Evolutionary conservation across 2,888 invertebrate genomes (phyloP), one percentile per base, ranked within the genome.

Genomic region (Lasioglossum leucozonium): DNA sequence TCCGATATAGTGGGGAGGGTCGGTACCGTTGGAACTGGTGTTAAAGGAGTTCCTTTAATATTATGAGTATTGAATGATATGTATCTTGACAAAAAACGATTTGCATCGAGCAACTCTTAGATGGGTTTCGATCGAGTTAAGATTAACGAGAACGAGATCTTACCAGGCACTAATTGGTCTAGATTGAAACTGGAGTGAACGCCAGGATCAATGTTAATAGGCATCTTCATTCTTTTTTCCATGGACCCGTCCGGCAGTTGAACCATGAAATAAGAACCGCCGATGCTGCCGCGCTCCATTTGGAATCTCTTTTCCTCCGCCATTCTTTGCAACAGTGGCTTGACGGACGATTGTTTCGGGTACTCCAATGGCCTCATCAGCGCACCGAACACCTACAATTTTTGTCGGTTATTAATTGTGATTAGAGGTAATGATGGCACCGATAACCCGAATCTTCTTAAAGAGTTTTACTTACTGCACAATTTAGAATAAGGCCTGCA

Each of bases 121-220:
- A 77, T 76, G 69, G 22, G 58, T 40, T 55, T 3, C 34, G 22
- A 34, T 37, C 34, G 8, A 34, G 42, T 80, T 26, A n/a, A 37
- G 34, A 26, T 55, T 26, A 42, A n/a, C 6, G 30, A 67, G 18
- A 26, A 67, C 40, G 75, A 26, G 71, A 26, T 30, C 93, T 93
- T 93, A 95, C 96, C 97, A 93, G 95, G 97, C 76, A 97, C 97
- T 92, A 97, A 95, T 94, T 98, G 97, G 95, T 98, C 98, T 93
- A 99, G 96, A 95, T 98, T 98, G 92, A 99, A 96, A 93, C 98
- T 98, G 81, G 98, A 99, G 95, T 99, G 99, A 73, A 98, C 99
- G 77, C 99, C 99, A 6, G 99, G 98, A 95, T 99, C 99, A 87
- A 98, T 97, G 95, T 99, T 99, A 87, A 98, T 96, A 47, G 98